Evolutionary conservation across 1,140 invertebrate genomes (phyloP).

Genomic region (Drosophila mauritiana): DNA sequence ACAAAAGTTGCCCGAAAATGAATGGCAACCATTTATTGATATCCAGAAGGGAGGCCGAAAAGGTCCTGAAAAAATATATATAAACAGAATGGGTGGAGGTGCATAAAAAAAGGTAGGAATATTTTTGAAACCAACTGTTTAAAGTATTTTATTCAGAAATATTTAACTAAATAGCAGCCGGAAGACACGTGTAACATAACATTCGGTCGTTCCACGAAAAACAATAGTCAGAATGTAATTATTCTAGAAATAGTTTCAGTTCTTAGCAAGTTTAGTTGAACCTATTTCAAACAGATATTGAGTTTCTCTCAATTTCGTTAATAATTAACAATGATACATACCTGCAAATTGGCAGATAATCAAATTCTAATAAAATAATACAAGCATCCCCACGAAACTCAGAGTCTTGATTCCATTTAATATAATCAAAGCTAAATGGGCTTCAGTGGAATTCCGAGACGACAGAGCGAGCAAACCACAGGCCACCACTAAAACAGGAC

Average conservation of each 20-base stretch:
- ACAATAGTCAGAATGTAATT: too few relatives aligned
- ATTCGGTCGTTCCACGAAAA: too few relatives aligned
- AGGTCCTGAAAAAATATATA: background rate
- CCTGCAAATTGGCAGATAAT: too few relatives aligned
- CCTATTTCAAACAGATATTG: too few relatives aligned
- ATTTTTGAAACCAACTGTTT: background rate
- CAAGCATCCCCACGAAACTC: background rate
- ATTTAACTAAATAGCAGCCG: too few relatives aligned
- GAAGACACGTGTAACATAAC: too few relatives aligned
- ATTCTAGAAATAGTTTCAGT: too few relatives aligned
- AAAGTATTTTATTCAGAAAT: background rate
- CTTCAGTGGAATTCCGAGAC: background rate
- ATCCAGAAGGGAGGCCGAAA: background rate
- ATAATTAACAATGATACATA: too few relatives aligned
- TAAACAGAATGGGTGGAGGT: background rate
- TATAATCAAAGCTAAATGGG: constrained; percentile 24
- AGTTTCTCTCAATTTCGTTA: too few relatives aligned
- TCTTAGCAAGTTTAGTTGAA: too few relatives aligned
- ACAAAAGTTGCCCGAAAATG: constrained; percentile 40
- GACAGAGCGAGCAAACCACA: constrained; percentile 16
- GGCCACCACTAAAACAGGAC: constrained; percentile 24
- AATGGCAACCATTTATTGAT: constrained; percentile 44
- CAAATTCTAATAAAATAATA: too few relatives aligned
- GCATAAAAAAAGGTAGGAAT: too few relatives aligned
- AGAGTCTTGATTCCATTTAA: constrained; percentile 2